A percentile compares a stretch with the other conserved stretches of the same genome.
Evolutionary conservation across 37 sponge, comb jelly and placozoan species (phyloP).

Genomic region (Beroe ovata): DNA sequence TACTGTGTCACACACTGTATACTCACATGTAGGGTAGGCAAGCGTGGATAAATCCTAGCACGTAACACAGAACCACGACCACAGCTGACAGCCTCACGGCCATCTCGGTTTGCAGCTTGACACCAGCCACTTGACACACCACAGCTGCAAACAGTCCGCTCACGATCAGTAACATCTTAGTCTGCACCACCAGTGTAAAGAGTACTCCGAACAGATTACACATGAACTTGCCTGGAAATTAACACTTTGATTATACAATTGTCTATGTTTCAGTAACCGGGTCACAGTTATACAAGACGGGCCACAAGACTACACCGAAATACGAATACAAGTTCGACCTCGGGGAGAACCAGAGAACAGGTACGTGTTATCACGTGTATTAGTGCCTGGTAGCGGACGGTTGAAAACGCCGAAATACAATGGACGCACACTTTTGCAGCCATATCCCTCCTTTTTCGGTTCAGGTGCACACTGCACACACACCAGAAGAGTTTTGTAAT

Average conservation of each 20-base stretch:
- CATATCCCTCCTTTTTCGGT: too few species aligned
- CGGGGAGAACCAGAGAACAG: slow-evolving; percentile 14
- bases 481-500: too few species aligned
- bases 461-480: too few species aligned
- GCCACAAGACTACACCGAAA: background rate
- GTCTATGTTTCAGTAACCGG: background rate
- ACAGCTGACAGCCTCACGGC: slow-evolving; percentile 2
- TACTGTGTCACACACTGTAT: too few species aligned
- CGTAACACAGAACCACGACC: slow-evolving; percentile 27
- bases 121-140: background rate
- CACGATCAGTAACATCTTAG: slow-evolving; percentile 6
- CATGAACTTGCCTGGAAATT: slow-evolving; percentile 37
- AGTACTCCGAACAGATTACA: slow-evolving; percentile 7
- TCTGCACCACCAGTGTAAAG: slow-evolving; percentile 34
- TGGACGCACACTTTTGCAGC: too few species aligned
- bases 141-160: background rate
- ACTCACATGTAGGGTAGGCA: slow-evolving; percentile 31
- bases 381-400: too few species aligned
- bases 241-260: too few species aligned
- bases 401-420: too few species aligned
- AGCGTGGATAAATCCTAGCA: slow-evolving; percentile 28
- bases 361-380: too few species aligned
- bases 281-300: background rate
- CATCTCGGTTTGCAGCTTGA: background rate
- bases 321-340: background rate